Conservation (phyloP, 2,113 vertebrate species). For the Stegastes partitus region DNA sequence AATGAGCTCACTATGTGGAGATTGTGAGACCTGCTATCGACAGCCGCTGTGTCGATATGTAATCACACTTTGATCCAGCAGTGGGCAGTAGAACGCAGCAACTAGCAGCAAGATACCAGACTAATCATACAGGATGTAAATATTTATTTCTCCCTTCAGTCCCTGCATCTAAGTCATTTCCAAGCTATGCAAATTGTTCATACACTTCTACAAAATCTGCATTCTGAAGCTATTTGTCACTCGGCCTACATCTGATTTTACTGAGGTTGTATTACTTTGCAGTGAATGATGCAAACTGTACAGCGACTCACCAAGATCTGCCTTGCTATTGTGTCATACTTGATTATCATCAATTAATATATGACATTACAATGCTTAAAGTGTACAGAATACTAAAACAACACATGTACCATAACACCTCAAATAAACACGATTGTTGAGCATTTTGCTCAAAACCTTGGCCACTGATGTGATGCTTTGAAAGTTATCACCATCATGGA, state of each 20-base stretch:
- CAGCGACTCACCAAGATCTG: no score
- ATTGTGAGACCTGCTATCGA: not conserved
- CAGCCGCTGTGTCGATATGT: not conserved
- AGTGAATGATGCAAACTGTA: no score
- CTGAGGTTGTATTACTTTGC: no score
- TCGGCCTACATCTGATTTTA: not conserved
- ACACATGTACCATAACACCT: no score
- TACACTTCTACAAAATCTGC: not conserved
- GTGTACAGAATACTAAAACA: no score
- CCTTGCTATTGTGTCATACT: no score
- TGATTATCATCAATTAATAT: no score
- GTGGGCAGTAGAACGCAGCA: slow-evolving; percentile 35
- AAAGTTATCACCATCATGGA: no score
- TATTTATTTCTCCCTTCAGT: not conserved
- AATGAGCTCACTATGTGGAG: not conserved
- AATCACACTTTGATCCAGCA: slow-evolving; percentile 33
- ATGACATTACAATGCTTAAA: no score
- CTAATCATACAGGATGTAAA: not conserved
- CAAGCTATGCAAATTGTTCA: slow-evolving; percentile 5
- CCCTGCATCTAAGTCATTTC: not conserved
- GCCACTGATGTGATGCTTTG: no score
- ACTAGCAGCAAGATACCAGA: not conserved
- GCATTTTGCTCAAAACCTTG: no score
- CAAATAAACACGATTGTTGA: no score
- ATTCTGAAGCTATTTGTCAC: not conserved